Evolutionary conservation across 2,797 vertebrate genomes (phyloP).

Genomic region (Sebastes trivittatus): DNA sequence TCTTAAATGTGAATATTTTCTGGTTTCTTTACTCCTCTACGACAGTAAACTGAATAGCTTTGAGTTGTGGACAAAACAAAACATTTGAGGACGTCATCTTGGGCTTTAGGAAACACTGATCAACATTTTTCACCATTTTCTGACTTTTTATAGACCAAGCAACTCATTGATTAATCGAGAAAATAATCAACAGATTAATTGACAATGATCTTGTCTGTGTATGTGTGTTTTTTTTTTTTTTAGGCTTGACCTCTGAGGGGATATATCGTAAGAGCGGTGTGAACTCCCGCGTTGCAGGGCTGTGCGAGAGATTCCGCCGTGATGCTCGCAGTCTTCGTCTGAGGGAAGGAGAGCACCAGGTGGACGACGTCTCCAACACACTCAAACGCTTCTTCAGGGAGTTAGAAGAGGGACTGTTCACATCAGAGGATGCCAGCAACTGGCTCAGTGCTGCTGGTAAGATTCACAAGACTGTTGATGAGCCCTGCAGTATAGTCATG

Average conservation of each 20-base stretch:
- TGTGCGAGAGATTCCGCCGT: slow-evolving; percentile 85
- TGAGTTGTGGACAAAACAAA: too few species aligned
- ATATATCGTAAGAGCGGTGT: slow-evolving; percentile 97
- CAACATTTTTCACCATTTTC: too few species aligned
- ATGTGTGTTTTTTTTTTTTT: not conserved
- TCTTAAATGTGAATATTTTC: too few species aligned
- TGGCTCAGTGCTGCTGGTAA: slow-evolving; percentile 88
- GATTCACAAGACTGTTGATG: not conserved
- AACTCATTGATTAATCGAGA: too few species aligned
- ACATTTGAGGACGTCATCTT: too few species aligned
- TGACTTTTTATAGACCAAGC: too few species aligned
- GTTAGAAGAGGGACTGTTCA: slow-evolving; percentile 89
- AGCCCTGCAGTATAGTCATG: not conserved
- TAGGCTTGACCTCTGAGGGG: slow-evolving; percentile 92
- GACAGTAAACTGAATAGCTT: too few species aligned
- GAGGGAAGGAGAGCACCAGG: slow-evolving; percentile 90
- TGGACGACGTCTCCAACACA: slow-evolving; percentile 92
- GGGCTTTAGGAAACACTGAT: too few species aligned
- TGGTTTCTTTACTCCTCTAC: too few species aligned
- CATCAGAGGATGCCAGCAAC: slow-evolving; percentile 55
- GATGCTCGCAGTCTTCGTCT: slow-evolving; percentile 89
- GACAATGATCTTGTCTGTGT: not conserved
- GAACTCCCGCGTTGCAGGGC: slow-evolving; percentile 88
- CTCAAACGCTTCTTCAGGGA: slow-evolving; percentile 96
- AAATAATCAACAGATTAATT: too few species aligned